phyloP scores from a whole-genome alignment of 2,113 vertebrate species.

The Chloropsis hardwickii region DNA sequence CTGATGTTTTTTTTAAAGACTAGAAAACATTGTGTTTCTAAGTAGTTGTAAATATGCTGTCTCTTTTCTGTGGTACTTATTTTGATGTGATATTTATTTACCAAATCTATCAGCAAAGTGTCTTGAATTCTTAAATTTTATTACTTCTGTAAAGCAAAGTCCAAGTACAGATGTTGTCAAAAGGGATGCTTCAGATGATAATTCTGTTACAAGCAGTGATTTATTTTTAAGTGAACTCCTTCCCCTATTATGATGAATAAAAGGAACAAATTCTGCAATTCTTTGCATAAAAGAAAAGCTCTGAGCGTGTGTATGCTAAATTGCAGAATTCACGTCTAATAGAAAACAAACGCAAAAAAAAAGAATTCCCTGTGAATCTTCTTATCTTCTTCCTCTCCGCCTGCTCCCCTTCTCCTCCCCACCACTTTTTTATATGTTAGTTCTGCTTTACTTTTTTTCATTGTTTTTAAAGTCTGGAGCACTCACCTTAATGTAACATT shows the following conservation, averaged over 20 bases:
- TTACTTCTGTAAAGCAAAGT: not conserved
- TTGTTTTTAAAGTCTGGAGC: not conserved
- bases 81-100: not conserved
- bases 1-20: not conserved
- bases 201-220: not conserved
- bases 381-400: not conserved
- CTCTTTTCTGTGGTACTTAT: not conserved
- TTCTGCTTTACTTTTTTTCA: not conserved
- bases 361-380: not conserved
- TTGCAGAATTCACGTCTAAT: not conserved
- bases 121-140: not conserved
- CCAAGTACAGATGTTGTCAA: not conserved
- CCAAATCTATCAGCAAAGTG: not conserved
- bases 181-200: not conserved
- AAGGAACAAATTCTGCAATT: not conserved
- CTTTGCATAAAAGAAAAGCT: not conserved
- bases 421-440: not conserved
- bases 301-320: not conserved
- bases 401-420: rapidly evolving
- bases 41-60: not conserved
- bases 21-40: not conserved
- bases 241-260: not conserved
- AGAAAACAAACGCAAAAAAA: not conserved
- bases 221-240: not conserved
- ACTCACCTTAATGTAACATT: not conserved